These are phyloP conservation scores for Himantopus leucocephalus DNA, from an alignment of 2,113 vertebrate species.

Conservation along the genomic window DNA sequence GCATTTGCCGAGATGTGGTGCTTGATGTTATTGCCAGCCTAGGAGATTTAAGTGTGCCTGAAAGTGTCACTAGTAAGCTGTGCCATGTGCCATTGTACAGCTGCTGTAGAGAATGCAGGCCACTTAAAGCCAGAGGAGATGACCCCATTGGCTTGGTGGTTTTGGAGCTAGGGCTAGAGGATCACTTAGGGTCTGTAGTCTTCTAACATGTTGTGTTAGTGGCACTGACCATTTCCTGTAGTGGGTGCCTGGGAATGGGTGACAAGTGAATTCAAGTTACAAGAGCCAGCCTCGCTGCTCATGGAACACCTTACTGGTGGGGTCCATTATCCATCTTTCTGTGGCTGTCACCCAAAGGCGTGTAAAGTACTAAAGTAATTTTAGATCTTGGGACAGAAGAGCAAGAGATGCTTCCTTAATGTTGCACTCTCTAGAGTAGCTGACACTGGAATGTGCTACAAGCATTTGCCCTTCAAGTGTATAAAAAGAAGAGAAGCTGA, in stretches of 20 bases:
- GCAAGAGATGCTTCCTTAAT: neutral
- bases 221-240: neutral
- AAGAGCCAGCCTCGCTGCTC: neutral
- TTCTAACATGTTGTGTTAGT: neutral
- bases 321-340: neutral
- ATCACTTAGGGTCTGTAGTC: neutral
- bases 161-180: neutral
- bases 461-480: neutral
- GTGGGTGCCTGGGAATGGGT: neutral
- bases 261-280: neutral
- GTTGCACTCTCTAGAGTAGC: neutral
- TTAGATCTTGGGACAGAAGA: neutral
- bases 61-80: neutral
- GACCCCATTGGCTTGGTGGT: neutral
- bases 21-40: fast-evolving
- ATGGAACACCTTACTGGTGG: neutral
- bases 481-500: neutral
- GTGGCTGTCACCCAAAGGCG: neutral
- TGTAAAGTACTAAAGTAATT: neutral
- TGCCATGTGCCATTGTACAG: no score
- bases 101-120: neutral
- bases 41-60: neutral
- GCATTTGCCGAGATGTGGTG: neutral
- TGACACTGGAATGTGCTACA: neutral
- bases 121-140: neutral